Percentiles rank a stretch among this genome's conserved stretches.
Conservation (phyloP, 2,113 vertebrate genomes). For the Hystrix brachyura region DNA sequence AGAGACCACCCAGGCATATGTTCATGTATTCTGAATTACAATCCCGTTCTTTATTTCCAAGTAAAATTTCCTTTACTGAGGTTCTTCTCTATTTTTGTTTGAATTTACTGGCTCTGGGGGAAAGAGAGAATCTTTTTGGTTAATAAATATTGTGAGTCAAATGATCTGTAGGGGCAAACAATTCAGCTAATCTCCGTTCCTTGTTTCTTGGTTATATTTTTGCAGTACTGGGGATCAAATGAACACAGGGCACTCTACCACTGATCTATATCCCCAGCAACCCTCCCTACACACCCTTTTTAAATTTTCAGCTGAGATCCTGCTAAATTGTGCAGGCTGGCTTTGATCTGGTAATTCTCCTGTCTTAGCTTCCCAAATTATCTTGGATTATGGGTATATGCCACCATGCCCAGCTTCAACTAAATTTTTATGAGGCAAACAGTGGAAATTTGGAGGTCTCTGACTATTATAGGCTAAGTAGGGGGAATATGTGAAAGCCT, state of each 20-base stretch:
- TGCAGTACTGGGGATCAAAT: background rate
- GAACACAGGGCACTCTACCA: background rate
- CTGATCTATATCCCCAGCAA: background rate
- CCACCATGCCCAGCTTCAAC: background rate
- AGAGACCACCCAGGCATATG: background rate
- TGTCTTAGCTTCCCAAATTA: background rate
- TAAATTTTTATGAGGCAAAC: conserved; percentile 17
- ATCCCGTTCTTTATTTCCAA: background rate
- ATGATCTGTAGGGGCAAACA: background rate
- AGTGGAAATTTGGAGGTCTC: background rate
- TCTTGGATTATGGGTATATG: background rate
- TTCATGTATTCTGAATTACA: background rate
- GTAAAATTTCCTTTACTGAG: background rate
- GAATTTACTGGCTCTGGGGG: background rate
- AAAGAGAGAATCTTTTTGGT: background rate
- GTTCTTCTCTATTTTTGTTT: background rate
- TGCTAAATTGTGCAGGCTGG: background rate
- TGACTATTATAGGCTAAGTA: background rate
- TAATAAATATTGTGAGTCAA: background rate
- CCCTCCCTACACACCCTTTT: background rate
- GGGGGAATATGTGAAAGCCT: background rate
- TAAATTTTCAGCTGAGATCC: no score
- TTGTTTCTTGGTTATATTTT: background rate
- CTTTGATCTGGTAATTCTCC: background rate
- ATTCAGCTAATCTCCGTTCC: background rate